Evolutionary conservation across 2,797 vertebrate species (phyloP).

Genomic region (Antrozous pallidus): DNA sequence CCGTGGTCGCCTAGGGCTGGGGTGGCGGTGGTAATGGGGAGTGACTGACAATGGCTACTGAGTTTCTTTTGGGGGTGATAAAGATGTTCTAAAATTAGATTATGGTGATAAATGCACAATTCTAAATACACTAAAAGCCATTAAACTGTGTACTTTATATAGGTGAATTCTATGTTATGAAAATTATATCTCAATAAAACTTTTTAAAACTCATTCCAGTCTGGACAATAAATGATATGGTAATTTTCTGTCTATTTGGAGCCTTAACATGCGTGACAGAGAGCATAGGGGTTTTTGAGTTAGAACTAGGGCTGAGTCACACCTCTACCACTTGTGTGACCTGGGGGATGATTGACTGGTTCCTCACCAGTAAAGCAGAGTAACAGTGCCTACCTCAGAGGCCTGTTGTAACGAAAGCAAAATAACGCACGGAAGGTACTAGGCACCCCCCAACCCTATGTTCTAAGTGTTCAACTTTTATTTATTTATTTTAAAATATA

Average conservation of each 20-base stretch:
- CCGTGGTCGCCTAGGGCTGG: neutral
- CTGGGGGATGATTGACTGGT: neutral
- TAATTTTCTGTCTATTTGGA: neutral
- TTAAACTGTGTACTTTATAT: neutral
- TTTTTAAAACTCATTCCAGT: neutral
- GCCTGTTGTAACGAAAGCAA: neutral
- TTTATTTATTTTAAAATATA: no score
- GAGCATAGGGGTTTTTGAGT: neutral
- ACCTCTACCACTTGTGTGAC: neutral
- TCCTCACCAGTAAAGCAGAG: neutral
- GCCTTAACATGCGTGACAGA: neutral
- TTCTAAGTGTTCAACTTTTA: neutral
- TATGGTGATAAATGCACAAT: neutral
- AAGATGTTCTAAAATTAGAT: neutral
- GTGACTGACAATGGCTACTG: neutral
- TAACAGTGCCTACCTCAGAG: neutral
- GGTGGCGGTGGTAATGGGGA: neutral
- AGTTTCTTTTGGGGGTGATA: neutral
- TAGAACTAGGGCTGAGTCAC: neutral
- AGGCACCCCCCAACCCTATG: neutral
- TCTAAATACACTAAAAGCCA: neutral
- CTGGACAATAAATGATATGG: neutral
- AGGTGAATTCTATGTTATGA: neutral
- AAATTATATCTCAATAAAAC: neutral
- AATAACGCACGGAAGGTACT: neutral